A percentile compares a stretch with the other conserved stretches of the same genome.
Conservation (phyloP, 2,888 invertebrate genomes). For the Zelleria hepariella region DNA sequence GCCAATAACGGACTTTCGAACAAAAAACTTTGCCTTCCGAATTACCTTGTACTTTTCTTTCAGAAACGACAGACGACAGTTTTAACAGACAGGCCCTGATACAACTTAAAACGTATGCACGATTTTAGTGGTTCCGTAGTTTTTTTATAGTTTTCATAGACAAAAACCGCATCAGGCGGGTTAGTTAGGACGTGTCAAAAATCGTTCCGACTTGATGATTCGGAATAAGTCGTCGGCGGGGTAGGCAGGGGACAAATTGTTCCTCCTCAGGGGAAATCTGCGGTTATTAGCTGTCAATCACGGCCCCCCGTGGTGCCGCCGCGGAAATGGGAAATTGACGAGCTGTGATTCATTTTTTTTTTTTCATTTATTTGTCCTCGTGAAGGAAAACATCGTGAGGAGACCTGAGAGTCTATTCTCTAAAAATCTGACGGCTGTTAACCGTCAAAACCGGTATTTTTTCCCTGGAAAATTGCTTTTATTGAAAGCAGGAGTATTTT, state of each 20-base stretch:
- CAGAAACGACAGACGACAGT: too few species aligned
- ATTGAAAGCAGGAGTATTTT: too few species aligned
- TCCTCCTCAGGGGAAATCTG: constrained; percentile 51
- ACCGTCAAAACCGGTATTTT: too few species aligned
- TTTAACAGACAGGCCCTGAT: too few species aligned
- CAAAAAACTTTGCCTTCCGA: too few species aligned
- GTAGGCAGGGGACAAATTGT: constrained; percentile 43
- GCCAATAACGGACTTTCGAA: too few species aligned
- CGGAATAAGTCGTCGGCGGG: constrained; percentile 1
- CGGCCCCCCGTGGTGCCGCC: constrained; percentile 10
- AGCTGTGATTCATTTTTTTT: neutral
- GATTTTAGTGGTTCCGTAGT: too few species aligned
- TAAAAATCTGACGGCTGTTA: neutral
- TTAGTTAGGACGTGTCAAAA: neutral
- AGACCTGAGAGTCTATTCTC: neutral
- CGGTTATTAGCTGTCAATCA: constrained; percentile 66
- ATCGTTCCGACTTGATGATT: neutral
- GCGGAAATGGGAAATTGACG: neutral
- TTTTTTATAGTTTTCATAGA: too few species aligned
- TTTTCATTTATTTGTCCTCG: neutral
- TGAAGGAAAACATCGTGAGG: neutral
- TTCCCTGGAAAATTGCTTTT: too few species aligned
- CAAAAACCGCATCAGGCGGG: too few species aligned
- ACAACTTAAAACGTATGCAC: too few species aligned
- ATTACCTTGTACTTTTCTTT: too few species aligned